Evolutionary conservation across 2,113 vertebrate genomes (phyloP).

Genomic region (Mormyrus lacerda): DNA sequence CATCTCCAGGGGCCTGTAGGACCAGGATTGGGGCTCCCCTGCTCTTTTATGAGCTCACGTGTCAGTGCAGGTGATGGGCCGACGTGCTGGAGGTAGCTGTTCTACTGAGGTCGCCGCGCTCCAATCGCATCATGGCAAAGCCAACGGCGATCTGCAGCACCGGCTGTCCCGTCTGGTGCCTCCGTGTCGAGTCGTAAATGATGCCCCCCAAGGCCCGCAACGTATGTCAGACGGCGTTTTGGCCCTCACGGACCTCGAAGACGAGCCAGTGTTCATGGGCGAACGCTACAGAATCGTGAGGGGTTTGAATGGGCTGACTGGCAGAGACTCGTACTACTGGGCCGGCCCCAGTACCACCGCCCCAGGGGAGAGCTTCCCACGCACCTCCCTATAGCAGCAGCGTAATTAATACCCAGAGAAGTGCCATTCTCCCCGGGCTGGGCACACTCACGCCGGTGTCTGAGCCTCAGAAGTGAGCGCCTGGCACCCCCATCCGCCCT

Average conservation of each 20-base stretch:
- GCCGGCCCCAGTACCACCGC: not conserved
- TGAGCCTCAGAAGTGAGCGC: constrained; percentile 20
- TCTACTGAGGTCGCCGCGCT: not conserved
- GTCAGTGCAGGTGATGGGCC: not conserved
- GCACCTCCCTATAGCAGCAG: not conserved
- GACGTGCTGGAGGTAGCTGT: not conserved
- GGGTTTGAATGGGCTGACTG: not conserved
- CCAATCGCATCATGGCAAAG: not conserved
- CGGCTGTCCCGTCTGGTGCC: not conserved
- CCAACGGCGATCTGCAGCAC: not conserved
- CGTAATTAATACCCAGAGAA: not conserved
- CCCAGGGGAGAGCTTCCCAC: not conserved
- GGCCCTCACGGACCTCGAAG: not conserved
- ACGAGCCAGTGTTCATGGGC: not conserved
- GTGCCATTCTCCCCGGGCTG: not conserved
- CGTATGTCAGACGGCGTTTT: not conserved
- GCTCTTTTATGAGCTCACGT: not conserved
- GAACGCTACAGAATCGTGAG: not conserved
- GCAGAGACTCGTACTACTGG: not conserved
- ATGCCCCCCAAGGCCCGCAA: not conserved
- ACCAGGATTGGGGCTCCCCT: not conserved
- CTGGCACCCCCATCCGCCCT: constrained; percentile 14
- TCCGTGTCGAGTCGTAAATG: not conserved
- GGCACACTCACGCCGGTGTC: not conserved
- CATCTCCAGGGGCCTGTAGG: not conserved